phyloP scores from a whole-genome alignment of 2,113 vertebrate species.

The Hymenochirus boettgeri region DNA sequence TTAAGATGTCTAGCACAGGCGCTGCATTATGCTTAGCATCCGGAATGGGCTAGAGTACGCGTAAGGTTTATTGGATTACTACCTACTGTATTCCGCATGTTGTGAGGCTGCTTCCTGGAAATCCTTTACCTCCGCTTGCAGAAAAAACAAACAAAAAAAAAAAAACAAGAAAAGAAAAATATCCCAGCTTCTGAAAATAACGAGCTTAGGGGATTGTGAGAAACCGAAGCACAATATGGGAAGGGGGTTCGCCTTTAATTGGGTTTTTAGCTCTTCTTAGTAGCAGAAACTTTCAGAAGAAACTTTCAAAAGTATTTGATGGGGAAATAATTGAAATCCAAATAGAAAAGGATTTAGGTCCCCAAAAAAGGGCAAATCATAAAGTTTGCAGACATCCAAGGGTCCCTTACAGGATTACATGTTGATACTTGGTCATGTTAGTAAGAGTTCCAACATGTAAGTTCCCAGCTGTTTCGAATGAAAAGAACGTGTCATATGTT shows the following conservation, averaged over 20 bases:
- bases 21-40: constrained; percentile 26
- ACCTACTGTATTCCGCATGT: constrained; percentile 19
- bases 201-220: not conserved
- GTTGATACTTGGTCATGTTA: too few relatives aligned
- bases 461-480: too few relatives aligned
- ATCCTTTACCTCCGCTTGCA: constrained; percentile 5
- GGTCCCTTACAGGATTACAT: not conserved
- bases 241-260: not conserved
- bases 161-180: too few relatives aligned
- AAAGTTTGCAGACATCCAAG: not conserved
- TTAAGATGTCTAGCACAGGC: constrained; percentile 8
- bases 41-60: constrained; percentile 17
- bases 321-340: too few relatives aligned
- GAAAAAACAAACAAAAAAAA: too few relatives aligned
- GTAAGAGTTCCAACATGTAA: too few relatives aligned
- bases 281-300: too few relatives aligned
- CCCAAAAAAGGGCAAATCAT: not conserved
- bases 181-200: not conserved
- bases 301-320: too few relatives aligned
- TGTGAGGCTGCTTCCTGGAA: constrained; percentile 14
- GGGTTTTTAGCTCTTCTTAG: not conserved
- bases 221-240: not conserved
- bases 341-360: not conserved
- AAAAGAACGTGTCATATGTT: too few relatives aligned
- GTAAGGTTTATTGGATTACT: constrained; percentile 40